Evolutionary conservation across 2,797 vertebrate genomes (phyloP).

Genomic region (Scarus forsteni): DNA sequence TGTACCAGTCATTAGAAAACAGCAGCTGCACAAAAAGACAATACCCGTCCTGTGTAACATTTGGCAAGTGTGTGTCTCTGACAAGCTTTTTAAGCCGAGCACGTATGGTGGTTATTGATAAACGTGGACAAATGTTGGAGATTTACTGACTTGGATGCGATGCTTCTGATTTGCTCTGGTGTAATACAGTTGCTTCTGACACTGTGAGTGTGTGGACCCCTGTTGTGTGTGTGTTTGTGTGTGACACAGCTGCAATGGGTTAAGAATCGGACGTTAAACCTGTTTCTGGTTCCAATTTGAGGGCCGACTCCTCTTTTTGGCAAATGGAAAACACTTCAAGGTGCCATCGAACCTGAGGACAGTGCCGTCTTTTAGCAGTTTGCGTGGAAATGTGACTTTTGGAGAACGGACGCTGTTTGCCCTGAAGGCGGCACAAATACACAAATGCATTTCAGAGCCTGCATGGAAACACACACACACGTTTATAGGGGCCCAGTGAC

Average conservation of each 20-base stretch:
- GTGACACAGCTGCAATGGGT: conserved; percentile 76
- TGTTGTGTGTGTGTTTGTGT: conserved; percentile 28
- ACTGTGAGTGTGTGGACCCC: conserved; percentile 21
- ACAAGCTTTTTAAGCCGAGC: conserved; percentile 40
- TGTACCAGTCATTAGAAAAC: conserved; percentile 56
- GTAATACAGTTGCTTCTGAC: conserved; percentile 62
- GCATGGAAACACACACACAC: conserved; percentile 21
- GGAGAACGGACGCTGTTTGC: conserved; percentile 47
- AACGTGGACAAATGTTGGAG: conserved; percentile 63
- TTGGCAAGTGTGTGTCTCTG: conserved; percentile 26
- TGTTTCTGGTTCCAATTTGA: conserved; percentile 78
- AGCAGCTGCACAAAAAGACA: conserved; percentile 57
- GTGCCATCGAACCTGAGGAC: conserved; percentile 66
- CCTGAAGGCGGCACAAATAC: conserved; percentile 32
- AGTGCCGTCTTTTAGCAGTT: conserved; percentile 53
- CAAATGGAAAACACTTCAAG: conserved; percentile 79
- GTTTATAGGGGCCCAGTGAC: conserved; percentile 68
- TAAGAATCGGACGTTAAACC: conserved; percentile 78
- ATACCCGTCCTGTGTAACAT: conserved; percentile 39
- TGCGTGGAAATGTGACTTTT: conserved; percentile 66
- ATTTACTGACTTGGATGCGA: conserved; percentile 46
- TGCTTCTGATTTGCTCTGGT: conserved; percentile 63
- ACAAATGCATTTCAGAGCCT: conserved; percentile 13
- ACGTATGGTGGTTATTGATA: conserved; percentile 55
- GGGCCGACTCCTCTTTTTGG: conserved; percentile 62